Evolutionary conservation across 2,888 invertebrate genomes (phyloP).

Genomic region (Tuberolachnus salignus): DNA sequence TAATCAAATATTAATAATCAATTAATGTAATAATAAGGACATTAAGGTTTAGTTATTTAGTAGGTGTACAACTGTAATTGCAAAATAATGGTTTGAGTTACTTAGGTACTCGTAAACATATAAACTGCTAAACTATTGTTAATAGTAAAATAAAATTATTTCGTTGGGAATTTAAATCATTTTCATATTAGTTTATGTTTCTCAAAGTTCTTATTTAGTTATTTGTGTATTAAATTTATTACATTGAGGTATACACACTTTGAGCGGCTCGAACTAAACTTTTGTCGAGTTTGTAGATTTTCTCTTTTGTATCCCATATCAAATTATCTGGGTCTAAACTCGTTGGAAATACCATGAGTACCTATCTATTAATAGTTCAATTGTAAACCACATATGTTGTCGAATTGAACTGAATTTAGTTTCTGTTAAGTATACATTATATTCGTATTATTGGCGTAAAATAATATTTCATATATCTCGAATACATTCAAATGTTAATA

Average conservation of each 20-base stretch:
- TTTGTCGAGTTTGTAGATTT: constrained; percentile 12
- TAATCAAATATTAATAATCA: not conserved
- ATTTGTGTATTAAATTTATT: constrained; percentile 18
- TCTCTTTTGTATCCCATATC: not conserved
- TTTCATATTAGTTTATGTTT: not conserved
- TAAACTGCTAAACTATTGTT: not conserved
- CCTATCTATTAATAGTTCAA: not conserved
- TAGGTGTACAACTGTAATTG: constrained; percentile 16
- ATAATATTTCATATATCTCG: not conserved
- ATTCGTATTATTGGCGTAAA: not conserved
- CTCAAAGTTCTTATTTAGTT: not conserved
- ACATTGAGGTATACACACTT: constrained; percentile 39
- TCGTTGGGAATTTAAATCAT: not conserved
- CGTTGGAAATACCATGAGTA: not conserved
- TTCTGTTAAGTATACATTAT: not conserved
- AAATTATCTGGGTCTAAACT: not conserved
- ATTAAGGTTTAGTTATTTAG: constrained; percentile 18
- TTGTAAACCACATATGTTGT: not conserved
- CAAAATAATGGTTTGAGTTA: constrained; percentile 5
- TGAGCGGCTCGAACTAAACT: constrained; percentile 36
- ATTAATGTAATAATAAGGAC: constrained; percentile 1
- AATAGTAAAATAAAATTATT: not conserved
- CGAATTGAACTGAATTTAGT: not conserved
- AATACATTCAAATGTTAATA: constrained; percentile 2
- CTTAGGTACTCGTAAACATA: not conserved